Conservation (phyloP, 2,113 vertebrate species). For the Forbesichthys agassizii region DNA sequence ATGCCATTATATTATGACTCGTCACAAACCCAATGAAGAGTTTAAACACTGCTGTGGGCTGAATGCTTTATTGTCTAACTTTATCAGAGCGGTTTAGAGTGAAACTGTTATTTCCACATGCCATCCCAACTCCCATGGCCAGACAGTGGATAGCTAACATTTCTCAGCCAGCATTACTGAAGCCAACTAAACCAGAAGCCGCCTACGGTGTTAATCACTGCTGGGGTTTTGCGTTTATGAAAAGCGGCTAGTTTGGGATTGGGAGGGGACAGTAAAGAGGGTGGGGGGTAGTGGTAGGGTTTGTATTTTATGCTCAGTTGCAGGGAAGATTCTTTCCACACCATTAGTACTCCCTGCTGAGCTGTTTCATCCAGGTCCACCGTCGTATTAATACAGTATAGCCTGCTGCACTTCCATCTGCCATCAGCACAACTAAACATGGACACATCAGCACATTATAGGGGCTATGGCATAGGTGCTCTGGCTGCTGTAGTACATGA, state of each 20-base stretch:
- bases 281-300: conserved; percentile 6
- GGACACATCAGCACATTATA: conserved; percentile 69
- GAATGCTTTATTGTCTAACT: conserved; percentile 25
- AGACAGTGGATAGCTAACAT: conserved; percentile 21
- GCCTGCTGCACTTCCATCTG: conserved; percentile 47
- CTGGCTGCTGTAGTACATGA: conserved; percentile 25
- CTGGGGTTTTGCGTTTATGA: conserved; percentile 26
- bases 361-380: conserved; percentile 57
- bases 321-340: conserved; percentile 61
- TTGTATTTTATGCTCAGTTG: conserved; percentile 28
- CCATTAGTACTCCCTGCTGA: conserved; percentile 73
- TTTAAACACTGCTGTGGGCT: background rate
- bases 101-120: conserved; percentile 5
- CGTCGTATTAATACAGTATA: conserved; percentile 39
- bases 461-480: conserved; percentile 27
- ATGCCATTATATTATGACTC: background rate
- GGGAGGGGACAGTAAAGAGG: no score
- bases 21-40: conserved; percentile 5
- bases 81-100: conserved; percentile 18
- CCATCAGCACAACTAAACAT: conserved; percentile 66
- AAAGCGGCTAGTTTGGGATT: conserved; percentile 11
- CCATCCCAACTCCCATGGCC: conserved; percentile 17
- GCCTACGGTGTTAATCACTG: conserved; percentile 50
- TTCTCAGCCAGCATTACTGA: conserved; percentile 7
- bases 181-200: conserved; percentile 45